Conservation (phyloP, 2,797 vertebrate species). For the Pyrocephalus nanus region DNA sequence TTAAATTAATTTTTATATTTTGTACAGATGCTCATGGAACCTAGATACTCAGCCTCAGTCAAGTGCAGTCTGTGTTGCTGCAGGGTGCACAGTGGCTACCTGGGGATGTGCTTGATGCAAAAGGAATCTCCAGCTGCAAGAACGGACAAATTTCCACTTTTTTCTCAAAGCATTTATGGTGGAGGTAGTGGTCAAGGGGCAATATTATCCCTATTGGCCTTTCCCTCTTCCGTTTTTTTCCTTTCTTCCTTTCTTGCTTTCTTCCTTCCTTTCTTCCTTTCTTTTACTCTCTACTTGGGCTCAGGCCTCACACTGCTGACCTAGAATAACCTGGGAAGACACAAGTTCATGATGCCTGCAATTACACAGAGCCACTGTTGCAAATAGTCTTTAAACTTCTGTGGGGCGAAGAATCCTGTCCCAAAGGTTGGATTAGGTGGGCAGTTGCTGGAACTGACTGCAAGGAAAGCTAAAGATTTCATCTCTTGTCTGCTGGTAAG, state of each 20-base stretch:
- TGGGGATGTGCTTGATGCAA: neutral
- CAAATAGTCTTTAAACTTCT: neutral
- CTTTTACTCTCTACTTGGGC: neutral
- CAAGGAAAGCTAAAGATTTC: neutral
- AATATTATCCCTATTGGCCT: neutral
- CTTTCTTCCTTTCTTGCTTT: neutral
- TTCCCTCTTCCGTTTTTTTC: neutral
- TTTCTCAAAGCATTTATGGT: neutral
- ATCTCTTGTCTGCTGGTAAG: neutral
- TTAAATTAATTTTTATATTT: neutral
- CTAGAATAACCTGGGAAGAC: neutral
- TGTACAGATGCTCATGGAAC: neutral
- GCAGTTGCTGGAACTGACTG: neutral
- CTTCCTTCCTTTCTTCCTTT: neutral
- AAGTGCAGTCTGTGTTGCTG: neutral
- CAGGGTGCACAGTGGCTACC: neutral
- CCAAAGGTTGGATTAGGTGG: neutral
- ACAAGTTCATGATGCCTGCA: accelerated
- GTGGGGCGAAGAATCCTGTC: neutral
- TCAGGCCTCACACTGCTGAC: neutral
- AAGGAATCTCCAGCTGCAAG: neutral
- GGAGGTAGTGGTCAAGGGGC: neutral
- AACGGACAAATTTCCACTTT: neutral
- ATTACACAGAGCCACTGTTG: neutral
- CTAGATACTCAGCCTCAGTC: neutral